A percentile compares a stretch with the other conserved stretches of the same genome.
These are phyloP conservation scores for Campaea margaritaria DNA, from an alignment of 2,888 invertebrate genomes.

Conservation along the genomic window DNA sequence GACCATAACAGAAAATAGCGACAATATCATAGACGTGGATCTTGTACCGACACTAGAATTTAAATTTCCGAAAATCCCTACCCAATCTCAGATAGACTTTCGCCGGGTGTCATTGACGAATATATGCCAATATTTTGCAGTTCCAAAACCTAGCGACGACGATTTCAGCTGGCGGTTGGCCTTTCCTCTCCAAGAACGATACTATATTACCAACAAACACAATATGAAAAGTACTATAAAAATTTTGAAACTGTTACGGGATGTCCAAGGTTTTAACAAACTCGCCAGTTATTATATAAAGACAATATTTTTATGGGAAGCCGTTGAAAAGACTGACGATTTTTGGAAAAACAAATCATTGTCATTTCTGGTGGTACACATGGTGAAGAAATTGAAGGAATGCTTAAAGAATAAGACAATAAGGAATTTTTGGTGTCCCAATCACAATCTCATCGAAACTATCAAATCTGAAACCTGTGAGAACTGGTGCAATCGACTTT, in stretches of 20 bases:
- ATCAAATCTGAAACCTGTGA: constrained; percentile 58
- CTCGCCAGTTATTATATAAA: constrained; percentile 70
- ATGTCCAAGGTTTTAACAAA: constrained; percentile 63
- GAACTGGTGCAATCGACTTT: constrained; percentile 62
- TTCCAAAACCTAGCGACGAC: constrained; percentile 64
- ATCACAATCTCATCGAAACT: constrained; percentile 61
- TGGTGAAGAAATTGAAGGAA: constrained; percentile 59
- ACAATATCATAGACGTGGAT: constrained; percentile 63
- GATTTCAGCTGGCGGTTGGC: constrained; percentile 66
- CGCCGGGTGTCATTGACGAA: constrained; percentile 46
- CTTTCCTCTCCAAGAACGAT: constrained; percentile 67
- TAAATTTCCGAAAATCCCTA: constrained; percentile 55
- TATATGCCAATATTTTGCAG: constrained; percentile 59
- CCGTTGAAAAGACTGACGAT: constrained; percentile 41
- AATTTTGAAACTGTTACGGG: constrained; percentile 63
- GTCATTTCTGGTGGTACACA: constrained; percentile 57
- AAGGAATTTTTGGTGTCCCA: constrained; percentile 64
- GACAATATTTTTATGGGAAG: constrained; percentile 68
- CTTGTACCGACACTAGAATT: constrained; percentile 67
- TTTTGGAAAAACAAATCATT: constrained; percentile 64
- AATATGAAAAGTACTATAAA: constrained; percentile 65
- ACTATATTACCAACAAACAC: constrained; percentile 54
- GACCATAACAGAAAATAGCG: constrained; percentile 51
- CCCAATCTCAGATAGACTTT: constrained; percentile 54
- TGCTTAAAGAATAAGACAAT: constrained; percentile 52